A percentile compares a stretch with the other conserved stretches of the same genome.
Conservation (phyloP, 2,888 invertebrate genomes). For the Sphecodes monilicornis region DNA sequence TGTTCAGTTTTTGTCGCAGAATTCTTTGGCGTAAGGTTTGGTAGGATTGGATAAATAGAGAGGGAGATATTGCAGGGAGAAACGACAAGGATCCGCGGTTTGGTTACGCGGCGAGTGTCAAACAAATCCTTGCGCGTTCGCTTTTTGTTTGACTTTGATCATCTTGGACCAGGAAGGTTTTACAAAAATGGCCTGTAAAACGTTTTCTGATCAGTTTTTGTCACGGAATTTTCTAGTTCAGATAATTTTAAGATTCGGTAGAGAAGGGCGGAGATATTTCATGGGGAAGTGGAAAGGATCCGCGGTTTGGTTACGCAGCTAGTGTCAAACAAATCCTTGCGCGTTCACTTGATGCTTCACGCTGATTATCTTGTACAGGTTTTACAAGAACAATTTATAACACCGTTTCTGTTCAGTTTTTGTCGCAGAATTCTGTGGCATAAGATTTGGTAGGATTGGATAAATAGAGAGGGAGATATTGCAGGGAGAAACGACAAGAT, state of each 20-base stretch:
- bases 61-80: too few species aligned
- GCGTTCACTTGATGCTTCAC: too few species aligned
- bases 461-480: too few species aligned
- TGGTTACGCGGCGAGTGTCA: conserved; percentile 6
- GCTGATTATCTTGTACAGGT: not conserved
- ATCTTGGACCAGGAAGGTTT: too few species aligned
- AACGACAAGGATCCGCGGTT: not conserved
- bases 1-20: not conserved
- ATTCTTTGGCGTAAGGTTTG: not conserved
- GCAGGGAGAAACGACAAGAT: not conserved
- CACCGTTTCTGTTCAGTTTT: not conserved
- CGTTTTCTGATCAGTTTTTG: not conserved
- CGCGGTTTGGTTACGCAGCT: conserved; percentile 9
- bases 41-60: not conserved
- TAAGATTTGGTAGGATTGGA: not conserved
- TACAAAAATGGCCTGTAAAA: too few species aligned
- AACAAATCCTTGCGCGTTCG: too few species aligned
- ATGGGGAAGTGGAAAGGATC: not conserved
- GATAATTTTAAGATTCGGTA: not conserved
- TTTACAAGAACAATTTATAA: too few species aligned
- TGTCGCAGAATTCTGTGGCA: not conserved
- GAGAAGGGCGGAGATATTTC: too few species aligned
- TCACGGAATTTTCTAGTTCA: not conserved
- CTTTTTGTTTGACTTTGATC: not conserved
- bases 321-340: too few species aligned